Evolutionary conservation across 1,140 invertebrate species (phyloP).

Genomic region (Drosophila parabipectinata): DNA sequence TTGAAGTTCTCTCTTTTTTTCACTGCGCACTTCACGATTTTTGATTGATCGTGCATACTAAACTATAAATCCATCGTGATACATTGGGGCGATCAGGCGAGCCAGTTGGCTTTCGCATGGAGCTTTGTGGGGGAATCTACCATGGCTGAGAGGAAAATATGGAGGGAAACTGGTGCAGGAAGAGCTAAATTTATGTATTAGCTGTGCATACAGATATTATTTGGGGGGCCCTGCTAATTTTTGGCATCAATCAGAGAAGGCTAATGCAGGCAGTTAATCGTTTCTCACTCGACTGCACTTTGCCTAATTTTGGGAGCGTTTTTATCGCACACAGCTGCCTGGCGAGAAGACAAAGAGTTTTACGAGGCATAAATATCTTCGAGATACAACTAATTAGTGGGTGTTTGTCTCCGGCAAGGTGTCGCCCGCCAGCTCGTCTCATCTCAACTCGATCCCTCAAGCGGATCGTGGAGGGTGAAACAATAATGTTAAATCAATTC

Average conservation of each 20-base stretch:
- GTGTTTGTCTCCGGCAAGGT: constrained; percentile 63
- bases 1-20: constrained; percentile 27
- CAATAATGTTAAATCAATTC: constrained; percentile 73
- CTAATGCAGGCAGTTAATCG: constrained; percentile 80
- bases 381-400: constrained; percentile 80
- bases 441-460: constrained; percentile 32
- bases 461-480: constrained; percentile 25
- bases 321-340: constrained; percentile 80
- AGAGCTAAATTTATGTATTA: constrained; percentile 70
- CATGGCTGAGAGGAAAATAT: not conserved
- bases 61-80: constrained; percentile 84
- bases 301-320: constrained; percentile 76
- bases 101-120: constrained; percentile 39
- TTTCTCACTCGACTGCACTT: constrained; percentile 75
- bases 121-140: constrained; percentile 7
- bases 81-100: constrained; percentile 84
- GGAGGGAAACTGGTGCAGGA: not conserved
- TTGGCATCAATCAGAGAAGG: constrained; percentile 71
- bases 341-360: constrained; percentile 34
- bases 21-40: constrained; percentile 78
- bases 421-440: constrained; percentile 33
- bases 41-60: constrained; percentile 84
- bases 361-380: constrained; percentile 81
- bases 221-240: constrained; percentile 54
- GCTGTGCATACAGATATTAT: constrained; percentile 52